Evolutionary conservation across 2,113 vertebrate species (phyloP).

Genomic region (Cathartes aura): DNA sequence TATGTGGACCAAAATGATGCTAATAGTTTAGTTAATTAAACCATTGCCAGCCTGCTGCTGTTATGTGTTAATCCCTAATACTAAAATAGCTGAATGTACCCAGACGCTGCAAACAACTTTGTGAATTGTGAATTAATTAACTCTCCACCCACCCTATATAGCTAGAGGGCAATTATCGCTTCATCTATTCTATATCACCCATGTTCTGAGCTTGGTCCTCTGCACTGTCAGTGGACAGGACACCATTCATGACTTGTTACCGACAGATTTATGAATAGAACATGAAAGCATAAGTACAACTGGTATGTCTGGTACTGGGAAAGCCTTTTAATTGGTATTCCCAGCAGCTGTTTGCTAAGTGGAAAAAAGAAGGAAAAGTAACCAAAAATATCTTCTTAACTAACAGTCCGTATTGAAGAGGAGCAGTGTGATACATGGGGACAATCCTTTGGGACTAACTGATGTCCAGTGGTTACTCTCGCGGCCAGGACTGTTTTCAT

Average conservation of each 20-base stretch:
- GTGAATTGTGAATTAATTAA: not conserved
- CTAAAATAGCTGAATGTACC: not conserved
- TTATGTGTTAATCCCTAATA: not conserved
- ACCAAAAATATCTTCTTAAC: not conserved
- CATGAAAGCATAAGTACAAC: not conserved
- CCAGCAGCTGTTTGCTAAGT: not conserved
- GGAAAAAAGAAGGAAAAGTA: not conserved
- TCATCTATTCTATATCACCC: accelerated
- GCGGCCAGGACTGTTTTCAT: not conserved
- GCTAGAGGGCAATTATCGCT: not conserved
- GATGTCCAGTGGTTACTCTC: not conserved
- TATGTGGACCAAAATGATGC: not conserved
- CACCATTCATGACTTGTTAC: not conserved
- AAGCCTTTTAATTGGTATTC: not conserved
- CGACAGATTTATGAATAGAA: not conserved
- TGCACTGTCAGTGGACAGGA: not conserved
- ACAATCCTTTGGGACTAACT: not conserved
- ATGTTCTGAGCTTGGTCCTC: not conserved
- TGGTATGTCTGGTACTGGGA: not conserved
- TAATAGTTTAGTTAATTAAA: not conserved
- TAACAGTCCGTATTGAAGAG: not conserved
- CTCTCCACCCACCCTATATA: not conserved
- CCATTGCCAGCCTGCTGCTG: not conserved
- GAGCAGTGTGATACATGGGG: not conserved
- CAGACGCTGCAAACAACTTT: not conserved